Evolutionary conservation across 2,888 invertebrate species (phyloP), one percentile per base, ranked within the genome.

Genomic region (Ormyrus rosae): DNA sequence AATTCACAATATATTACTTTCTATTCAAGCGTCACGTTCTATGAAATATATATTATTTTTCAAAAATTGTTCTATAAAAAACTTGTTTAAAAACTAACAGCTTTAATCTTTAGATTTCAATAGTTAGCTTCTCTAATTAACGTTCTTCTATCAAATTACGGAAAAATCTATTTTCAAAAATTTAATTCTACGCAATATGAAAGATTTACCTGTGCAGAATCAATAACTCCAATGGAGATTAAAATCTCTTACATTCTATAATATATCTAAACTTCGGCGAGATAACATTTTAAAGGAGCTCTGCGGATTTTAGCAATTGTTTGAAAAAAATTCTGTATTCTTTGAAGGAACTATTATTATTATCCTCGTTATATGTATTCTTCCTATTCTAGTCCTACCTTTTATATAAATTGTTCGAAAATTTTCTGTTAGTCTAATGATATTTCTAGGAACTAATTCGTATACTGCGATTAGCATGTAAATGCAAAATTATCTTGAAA

Each of bases 1-100:
- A 34, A 34, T 34, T 34, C 34, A 34, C 34, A 75, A 74, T 75
- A 80, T 80, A 64, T 80, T 34, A 34, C 34, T 34, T 80, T 80
- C 78, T 70, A 80, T 75, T 75, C 60, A 80, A 80, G 78, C 65
- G 45, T 46, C 74, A 56, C 51, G 48, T 3, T 61, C 11, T 74
- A 63, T 69, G 53, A 6, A 13, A 61, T 48, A 55, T 72, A 77
- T 9, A 69, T 50, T 13, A 11, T 56, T 46, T 72, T 68, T 51
- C 13, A 55, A 56, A 58, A 64, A 45, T n/a, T 63, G 48, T 70
- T 58, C 71, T 72, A 78, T 67, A 67, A 53, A 65, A 75, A 76
- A 55, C 55, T 58, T 46, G 4, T 72, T 58, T 60, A 67, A 72
- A 78, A 78, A 78, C 60, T 67, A 71, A 72, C 61, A n/a, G 58